Conservation (phyloP, 1,140 invertebrate genomes). For the Penaeus vannamei region DNA sequence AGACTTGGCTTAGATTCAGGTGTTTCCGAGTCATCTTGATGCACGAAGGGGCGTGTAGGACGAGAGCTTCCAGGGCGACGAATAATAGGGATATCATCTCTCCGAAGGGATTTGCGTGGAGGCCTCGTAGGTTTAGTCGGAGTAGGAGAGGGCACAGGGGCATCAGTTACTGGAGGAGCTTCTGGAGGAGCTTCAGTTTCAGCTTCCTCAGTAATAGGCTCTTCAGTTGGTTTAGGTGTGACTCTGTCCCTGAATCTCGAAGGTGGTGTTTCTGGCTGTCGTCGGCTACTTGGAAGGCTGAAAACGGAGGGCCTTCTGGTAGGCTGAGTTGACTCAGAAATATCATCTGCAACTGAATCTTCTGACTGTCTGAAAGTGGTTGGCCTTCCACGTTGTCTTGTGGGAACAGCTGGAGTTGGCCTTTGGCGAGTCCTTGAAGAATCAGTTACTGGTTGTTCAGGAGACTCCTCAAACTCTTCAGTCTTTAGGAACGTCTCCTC, state of each 20-base stretch:
- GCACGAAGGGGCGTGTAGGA: conserved; percentile 40
- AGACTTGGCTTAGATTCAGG: background rate
- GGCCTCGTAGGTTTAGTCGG: conserved; percentile 54
- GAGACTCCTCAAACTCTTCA: background rate
- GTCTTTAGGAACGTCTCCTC: no score
- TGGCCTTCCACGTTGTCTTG: background rate
- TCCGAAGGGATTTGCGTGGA: conserved; percentile 51
- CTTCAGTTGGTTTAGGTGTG: no score
- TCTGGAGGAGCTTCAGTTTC: background rate
- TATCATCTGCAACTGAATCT: no score
- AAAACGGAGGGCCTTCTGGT: background rate
- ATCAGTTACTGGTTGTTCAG: background rate
- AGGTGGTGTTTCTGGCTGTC: background rate
- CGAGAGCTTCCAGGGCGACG: conserved; percentile 50
- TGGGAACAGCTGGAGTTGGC: background rate
- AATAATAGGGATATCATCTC: conserved; percentile 67
- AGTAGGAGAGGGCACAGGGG: conserved; percentile 46
- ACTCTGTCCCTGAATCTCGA: background rate
- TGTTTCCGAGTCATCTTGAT: conserved; percentile 8
- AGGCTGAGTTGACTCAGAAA: background rate
- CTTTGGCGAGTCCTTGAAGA: no score
- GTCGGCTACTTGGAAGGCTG: background rate
- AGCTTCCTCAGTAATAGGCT: no score
- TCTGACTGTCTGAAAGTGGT: background rate
- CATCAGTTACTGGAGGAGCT: background rate